Base-by-base conservation (phyloP, 1,140 invertebrate genomes). In the Brachionus manjavacas region DNA sequence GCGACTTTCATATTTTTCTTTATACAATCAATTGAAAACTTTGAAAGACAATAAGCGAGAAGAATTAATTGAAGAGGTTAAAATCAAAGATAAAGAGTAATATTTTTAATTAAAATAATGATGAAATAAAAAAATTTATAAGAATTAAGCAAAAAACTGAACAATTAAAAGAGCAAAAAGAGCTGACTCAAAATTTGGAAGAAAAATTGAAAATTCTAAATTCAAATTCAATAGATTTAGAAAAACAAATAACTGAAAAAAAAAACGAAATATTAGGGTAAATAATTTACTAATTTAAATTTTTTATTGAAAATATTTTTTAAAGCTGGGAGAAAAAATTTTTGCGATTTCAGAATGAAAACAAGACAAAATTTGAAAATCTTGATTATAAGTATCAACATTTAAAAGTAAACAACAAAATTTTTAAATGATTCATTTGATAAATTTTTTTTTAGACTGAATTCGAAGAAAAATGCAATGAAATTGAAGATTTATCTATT, bases 1-100 rank as follows among this genome's bases (percentile, higher is more conserved):
- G 28, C 79, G 79, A 9, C 28, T 81, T 6, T 81, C 79, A 39
- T 81, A 23, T 68, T 81, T 20, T 39, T 64, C 52, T 43, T 31
- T 81, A 23, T 81, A 39, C 12, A 39, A 31, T 20, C 52, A 68
- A 8, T 16, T 81, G 43, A 20, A 35, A 39, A 81, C 14, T 43
- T 66, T 55, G 23, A 60, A 52, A 41, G 79, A 81, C 52, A 35
- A 81, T 25, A 68, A 81, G 20, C 20, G 41, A 20, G 79, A 81
- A 64, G 16, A 68, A 14, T 39, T 81, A 23, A 81, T 41, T 3
- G 79, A 81, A 25, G 52, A 64, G 12, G 25, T 81, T 43, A 46
- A 81, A 81, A n/a, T 2, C 0, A 60, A 68, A 35, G 79, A 81
- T 39, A 64, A 81, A 12, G 79, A 81, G 79, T 81, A 55, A n/a